Base-by-base conservation (phyloP, 2,797 vertebrate genomes). In the Furcifer pardalis region DNA sequence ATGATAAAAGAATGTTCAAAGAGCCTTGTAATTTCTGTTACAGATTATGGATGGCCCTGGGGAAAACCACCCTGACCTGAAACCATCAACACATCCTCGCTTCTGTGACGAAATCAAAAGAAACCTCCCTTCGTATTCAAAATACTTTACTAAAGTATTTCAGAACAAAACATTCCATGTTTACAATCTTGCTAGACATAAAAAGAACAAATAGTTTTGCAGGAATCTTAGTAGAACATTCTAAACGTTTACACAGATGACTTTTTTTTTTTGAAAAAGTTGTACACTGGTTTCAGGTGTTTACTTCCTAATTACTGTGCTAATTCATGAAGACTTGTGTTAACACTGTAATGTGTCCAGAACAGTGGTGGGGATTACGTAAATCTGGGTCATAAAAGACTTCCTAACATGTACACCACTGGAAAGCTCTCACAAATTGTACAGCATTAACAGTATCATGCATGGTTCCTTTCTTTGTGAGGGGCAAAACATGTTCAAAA, bases 121-220 rank as follows among this genome's bases (percentile, higher is more conserved):
- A 3, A 97, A 97, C 79, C 85, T 92, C 0, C 92, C 95, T 0
- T 89, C 96, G 3, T 98, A 98, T 86, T 82, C 90, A 0, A 77
- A 84, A 2, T 94, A 97, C 90, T 99, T 99, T 94, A 96, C 96
- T 49, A 95, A 95, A 83, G 97, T 97, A 10, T 99, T 99, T 90
- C 97, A 97, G 87, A 99, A 98, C 95, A 99, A 98, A 95, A 99
- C 98, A 12, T 99, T 99, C 95, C 96, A 98, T 0, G 97, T 99
- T 79, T 99, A 99, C 96, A 97, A 95, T 89, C 95, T 99, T 52
- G 96, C 93, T 68, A 93, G 92, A 73, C 93, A 91, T 91, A 95
- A 94, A 91, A 94, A 92, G 81, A 1, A 49, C 40, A 15, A 72
- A 69, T 79, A 91, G 62, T 81, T 72, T 87, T 90, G 63, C 87